These are phyloP conservation scores for Ischnus inquisitorius DNA, from an alignment of 2,888 invertebrate genomes.

Conservation along the genomic window DNA sequence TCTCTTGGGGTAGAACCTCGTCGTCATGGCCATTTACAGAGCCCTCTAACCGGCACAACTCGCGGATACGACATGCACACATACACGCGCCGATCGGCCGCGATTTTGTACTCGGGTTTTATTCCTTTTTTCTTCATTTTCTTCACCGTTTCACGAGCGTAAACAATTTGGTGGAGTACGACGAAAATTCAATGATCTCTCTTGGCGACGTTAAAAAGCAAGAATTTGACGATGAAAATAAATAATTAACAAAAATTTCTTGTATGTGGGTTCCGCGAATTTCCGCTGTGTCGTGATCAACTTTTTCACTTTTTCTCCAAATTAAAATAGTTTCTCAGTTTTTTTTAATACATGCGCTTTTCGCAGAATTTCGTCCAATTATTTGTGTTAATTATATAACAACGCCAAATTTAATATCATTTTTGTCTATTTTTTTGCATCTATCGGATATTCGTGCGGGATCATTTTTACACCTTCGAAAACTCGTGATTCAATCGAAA, in stretches of 20 bases:
- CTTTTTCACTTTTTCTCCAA: background rate
- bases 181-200: background rate
- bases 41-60: conserved; percentile 59
- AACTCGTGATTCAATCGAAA: too few relatives aligned
- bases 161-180: background rate
- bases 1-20: conserved; percentile 58
- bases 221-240: background rate
- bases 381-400: too few relatives aligned
- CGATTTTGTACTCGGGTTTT: conserved; percentile 4
- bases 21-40: conserved; percentile 69
- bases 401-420: too few relatives aligned
- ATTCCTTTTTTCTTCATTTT: conserved; percentile 3
- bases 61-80: conserved; percentile 37
- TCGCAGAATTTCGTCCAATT: background rate
- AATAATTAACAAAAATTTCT: conserved; percentile 36
- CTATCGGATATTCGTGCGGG: too few relatives aligned
- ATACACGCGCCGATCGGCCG: background rate
- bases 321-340: too few relatives aligned
- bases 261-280: conserved; percentile 51
- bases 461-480: too few relatives aligned
- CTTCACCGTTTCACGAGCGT: conserved; percentile 27
- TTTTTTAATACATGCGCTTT: background rate
- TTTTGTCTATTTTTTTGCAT: too few relatives aligned
- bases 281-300: background rate
- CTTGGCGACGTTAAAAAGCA: background rate